Percentiles rank a stretch among this genome's conserved stretches.
Evolutionary conservation across 2,888 invertebrate species (phyloP).

Genomic region (Iselma pallidipennis): DNA sequence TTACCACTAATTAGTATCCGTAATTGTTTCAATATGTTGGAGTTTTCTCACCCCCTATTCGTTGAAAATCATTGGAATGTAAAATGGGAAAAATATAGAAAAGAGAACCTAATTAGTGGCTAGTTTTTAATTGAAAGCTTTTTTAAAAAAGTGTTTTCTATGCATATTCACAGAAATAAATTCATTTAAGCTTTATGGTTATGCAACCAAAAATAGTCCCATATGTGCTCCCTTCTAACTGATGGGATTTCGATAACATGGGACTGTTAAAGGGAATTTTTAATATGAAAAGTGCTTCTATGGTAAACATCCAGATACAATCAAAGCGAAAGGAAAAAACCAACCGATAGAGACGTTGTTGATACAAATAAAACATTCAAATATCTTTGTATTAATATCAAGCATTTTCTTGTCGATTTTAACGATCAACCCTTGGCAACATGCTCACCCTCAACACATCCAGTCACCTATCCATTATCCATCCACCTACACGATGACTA

Average conservation of each 20-base stretch:
- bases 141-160: not conserved
- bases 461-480: no score
- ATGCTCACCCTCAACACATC: no score
- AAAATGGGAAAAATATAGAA: no score
- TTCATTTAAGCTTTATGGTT: no score
- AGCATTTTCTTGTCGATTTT: not conserved
- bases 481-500: no score
- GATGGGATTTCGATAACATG: not conserved
- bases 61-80: not conserved
- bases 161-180: not conserved
- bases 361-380: not conserved
- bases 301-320: constrained; percentile 19
- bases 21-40: constrained; percentile 24
- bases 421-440: no score
- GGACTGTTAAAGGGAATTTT: constrained; percentile 19
- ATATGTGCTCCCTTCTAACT: not conserved
- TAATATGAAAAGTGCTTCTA: constrained; percentile 25
- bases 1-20: constrained; percentile 21
- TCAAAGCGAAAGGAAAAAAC: no score
- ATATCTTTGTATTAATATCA: not conserved
- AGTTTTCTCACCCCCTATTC: constrained; percentile 8
- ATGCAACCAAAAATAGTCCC: constrained; percentile 6
- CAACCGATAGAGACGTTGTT: not conserved
- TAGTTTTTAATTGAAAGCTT: constrained; percentile 19
- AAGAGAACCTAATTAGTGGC: constrained; percentile 22